Evolutionary conservation across 2,888 invertebrate genomes (phyloP).

Genomic region (Entomobrya proxima): DNA sequence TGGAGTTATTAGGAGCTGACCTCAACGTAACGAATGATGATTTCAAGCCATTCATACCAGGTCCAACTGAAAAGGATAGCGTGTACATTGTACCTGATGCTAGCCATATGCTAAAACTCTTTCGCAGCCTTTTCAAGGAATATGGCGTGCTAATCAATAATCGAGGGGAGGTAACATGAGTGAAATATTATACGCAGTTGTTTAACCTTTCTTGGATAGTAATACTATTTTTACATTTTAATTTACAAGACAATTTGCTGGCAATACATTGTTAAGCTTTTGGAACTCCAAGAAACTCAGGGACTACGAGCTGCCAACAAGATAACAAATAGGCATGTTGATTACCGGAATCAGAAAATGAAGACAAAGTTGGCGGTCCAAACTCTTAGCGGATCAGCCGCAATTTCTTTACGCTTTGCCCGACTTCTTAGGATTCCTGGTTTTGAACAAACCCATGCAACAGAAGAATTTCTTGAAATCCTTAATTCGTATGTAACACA

Average conservation of each 20-base stretch:
- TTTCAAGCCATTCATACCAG: not conserved
- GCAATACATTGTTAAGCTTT: not conserved
- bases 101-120: slow-evolving; percentile 4
- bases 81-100: not conserved
- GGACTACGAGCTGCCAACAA: slow-evolving; percentile 40
- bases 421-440: not conserved
- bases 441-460: not conserved
- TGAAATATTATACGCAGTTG: not conserved
- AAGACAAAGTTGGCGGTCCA: slow-evolving; percentile 27
- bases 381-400: not conserved
- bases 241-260: not conserved
- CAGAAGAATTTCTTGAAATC: slow-evolving; percentile 4
- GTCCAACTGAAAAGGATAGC: no score
- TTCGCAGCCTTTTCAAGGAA: not conserved
- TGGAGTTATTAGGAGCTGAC: not conserved
- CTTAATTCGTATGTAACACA: not conserved
- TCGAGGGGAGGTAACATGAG: not conserved
- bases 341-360: slow-evolving; percentile 45
- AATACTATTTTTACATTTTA: no score
- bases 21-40: not conserved
- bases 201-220: not conserved
- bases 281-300: not conserved
- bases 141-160: not conserved
- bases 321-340: not conserved
- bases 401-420: not conserved